Evolutionary conservation across 2,797 vertebrate genomes (phyloP).

Genomic region (Champsocephalus esox): DNA sequence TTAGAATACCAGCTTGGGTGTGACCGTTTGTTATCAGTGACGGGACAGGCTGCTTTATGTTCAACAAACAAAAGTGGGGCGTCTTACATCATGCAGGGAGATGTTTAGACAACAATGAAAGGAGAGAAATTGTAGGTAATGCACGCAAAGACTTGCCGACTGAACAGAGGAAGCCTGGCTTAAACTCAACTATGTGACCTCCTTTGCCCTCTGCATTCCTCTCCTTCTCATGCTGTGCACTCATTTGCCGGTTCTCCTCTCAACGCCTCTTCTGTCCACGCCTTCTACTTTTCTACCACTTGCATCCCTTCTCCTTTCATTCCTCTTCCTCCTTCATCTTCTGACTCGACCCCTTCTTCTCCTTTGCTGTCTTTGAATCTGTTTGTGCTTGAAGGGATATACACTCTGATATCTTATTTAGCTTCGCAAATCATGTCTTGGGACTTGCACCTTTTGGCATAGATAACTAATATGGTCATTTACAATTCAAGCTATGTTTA

Average conservation of each 20-base stretch:
- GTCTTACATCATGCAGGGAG: slow-evolving; percentile 25
- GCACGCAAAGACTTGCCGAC: slow-evolving; percentile 20
- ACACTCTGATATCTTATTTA: neutral
- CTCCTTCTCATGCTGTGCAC: slow-evolving; percentile 5
- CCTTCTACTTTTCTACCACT: neutral
- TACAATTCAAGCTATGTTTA: neutral
- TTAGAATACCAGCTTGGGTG: neutral
- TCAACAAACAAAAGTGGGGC: neutral
- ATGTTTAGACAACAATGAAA: slow-evolving; percentile 54
- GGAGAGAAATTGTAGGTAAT: neutral
- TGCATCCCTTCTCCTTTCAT: neutral
- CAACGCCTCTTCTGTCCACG: neutral
- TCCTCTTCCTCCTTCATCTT: neutral
- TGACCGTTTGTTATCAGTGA: slow-evolving; percentile 2
- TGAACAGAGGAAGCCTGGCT: slow-evolving; percentile 40
- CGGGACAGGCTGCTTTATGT: slow-evolving; percentile 11
- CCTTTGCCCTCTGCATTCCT: slow-evolving; percentile 16
- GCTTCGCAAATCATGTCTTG: neutral
- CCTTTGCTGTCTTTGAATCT: neutral
- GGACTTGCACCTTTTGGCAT: neutral
- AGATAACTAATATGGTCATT: neutral
- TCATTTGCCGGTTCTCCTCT: neutral
- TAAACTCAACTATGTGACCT: slow-evolving; percentile 54
- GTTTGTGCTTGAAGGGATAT: neutral
- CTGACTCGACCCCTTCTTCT: slow-evolving; percentile 16